Conservation (phyloP, 1,140 invertebrate genomes). For the Drosophila tristis region DNA sequence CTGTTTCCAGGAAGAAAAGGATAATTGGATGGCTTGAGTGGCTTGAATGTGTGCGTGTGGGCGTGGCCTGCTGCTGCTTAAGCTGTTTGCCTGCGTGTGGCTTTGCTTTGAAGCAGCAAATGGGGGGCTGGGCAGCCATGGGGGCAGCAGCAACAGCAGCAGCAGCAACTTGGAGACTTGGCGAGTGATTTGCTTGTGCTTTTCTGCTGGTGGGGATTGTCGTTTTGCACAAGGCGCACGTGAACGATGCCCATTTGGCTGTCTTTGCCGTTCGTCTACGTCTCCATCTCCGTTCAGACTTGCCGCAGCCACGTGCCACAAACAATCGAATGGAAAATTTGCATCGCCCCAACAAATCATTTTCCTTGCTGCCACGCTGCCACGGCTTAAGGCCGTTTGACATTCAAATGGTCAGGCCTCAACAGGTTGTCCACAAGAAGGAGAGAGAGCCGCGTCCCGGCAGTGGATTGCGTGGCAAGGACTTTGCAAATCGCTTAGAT, state of each 20-base stretch:
- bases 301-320: constrained; percentile 16
- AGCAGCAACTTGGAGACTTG: not conserved
- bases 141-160: not conserved
- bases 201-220: not conserved
- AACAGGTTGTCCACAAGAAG: constrained; percentile 10
- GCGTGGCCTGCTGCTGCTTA: not conserved
- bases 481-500: no score
- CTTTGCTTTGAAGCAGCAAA: not conserved
- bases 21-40: not conserved
- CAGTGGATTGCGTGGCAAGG: no score
- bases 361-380: not conserved
- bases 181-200: not conserved
- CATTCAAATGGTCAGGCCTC: constrained; percentile 50
- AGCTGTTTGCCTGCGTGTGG: not conserved
- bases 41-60: not conserved
- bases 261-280: constrained; percentile 15
- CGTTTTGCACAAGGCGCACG: constrained; percentile 8
- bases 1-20: not conserved
- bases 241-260: constrained; percentile 13
- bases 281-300: not conserved
- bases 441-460: constrained; percentile 1
- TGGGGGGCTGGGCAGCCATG: not conserved
- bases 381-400: constrained; percentile 31
- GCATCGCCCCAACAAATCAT: not conserved
- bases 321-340: constrained; percentile 14